Percentiles rank a stretch among this genome's conserved stretches.
Conservation (phyloP, 2,797 vertebrate genomes). For the Aldrovandia affinis region DNA sequence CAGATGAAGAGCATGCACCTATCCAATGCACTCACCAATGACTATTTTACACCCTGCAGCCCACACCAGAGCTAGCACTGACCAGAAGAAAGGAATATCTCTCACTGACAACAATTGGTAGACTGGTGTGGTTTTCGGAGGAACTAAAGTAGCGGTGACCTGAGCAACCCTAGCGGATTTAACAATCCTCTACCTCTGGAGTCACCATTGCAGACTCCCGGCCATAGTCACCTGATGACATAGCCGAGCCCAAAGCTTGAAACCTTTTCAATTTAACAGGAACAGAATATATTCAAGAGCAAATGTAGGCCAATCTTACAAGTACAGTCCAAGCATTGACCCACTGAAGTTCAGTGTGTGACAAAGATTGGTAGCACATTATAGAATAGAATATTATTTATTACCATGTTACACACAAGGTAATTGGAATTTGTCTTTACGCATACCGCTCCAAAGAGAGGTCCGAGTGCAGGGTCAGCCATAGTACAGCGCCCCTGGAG, state of each 20-base stretch:
- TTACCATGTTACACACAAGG: too few relatives aligned
- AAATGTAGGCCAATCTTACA: neutral
- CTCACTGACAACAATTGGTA: neutral
- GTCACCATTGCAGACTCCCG: neutral
- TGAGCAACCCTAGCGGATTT: neutral
- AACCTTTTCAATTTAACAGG: neutral
- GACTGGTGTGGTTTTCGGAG: neutral
- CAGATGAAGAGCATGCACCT: neutral
- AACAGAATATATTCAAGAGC: neutral
- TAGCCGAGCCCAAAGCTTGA: neutral
- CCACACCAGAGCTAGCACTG: neutral
- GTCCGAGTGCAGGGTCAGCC: too few relatives aligned
- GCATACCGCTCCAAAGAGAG: too few relatives aligned
- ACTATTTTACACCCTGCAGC: too few relatives aligned
- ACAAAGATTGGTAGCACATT: neutral
- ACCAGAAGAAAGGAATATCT: neutral
- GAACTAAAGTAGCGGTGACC: neutral
- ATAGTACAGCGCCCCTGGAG: too few relatives aligned
- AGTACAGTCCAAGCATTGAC: neutral
- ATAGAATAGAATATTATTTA: too few relatives aligned
- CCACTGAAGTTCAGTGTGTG: neutral
- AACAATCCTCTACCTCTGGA: neutral
- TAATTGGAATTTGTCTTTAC: too few relatives aligned
- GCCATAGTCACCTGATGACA: neutral
- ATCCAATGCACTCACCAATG: neutral